A percentile compares a stretch with the other conserved stretches of the same genome.
phyloP scores from a whole-genome alignment of 2,888 invertebrate species.

The Torymus auratus region DNA sequence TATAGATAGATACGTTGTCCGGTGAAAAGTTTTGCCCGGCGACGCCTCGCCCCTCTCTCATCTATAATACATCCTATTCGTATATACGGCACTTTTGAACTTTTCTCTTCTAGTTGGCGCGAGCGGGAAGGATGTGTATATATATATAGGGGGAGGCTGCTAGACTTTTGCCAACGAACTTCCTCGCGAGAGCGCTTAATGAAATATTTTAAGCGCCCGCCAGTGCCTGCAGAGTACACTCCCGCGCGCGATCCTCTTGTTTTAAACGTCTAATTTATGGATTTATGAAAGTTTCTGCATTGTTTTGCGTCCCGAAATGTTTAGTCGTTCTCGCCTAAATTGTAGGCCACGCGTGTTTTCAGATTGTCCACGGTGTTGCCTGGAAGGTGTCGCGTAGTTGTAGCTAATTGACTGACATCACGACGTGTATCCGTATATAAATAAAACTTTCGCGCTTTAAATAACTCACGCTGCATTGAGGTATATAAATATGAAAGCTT shows the following conservation, averaged over 20 bases:
- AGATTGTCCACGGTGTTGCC: too few species aligned
- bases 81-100: conserved; percentile 20
- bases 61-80: conserved; percentile 54
- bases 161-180: conserved; percentile 39
- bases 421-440: too few species aligned
- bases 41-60: conserved; percentile 44
- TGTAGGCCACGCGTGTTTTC: too few species aligned
- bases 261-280: conserved; percentile 32
- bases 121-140: conserved; percentile 56
- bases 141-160: neutral
- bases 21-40: conserved; percentile 68
- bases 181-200: conserved; percentile 20
- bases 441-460: too few species aligned
- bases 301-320: too few species aligned
- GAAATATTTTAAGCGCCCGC: conserved; percentile 54
- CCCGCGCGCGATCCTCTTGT: conserved; percentile 59
- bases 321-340: too few species aligned
- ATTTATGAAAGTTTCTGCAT: conserved; percentile 5
- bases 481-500: neutral
- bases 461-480: too few species aligned
- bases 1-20: conserved; percentile 61
- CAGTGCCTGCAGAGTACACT: too few species aligned
- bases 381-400: too few species aligned
- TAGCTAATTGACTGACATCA: too few species aligned
- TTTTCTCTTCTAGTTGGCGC: conserved; percentile 27